These are phyloP conservation scores for Mustela lutreola DNA, from an alignment of 2,113 vertebrate species.

Conservation along the genomic window DNA sequence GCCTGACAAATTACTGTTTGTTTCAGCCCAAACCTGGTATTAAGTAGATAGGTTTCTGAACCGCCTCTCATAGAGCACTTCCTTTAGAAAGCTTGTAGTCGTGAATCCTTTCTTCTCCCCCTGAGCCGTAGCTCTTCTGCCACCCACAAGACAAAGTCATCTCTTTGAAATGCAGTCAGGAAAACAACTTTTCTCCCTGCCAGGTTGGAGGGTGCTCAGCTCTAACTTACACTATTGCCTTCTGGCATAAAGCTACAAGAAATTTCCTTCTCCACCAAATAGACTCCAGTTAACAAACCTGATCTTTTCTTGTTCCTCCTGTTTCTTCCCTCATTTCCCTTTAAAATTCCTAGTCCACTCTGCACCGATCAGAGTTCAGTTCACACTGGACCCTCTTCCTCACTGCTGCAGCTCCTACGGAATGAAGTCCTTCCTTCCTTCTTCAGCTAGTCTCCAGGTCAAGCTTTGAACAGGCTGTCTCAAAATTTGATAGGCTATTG, in stretches of 20 bases:
- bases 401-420: neutral
- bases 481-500: neutral
- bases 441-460: neutral
- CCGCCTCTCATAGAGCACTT: neutral
- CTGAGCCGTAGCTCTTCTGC: neutral
- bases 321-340: neutral
- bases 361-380: neutral
- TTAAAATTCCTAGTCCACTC: neutral
- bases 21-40: neutral
- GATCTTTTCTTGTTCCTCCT: neutral
- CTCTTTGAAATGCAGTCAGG: neutral
- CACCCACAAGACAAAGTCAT: neutral
- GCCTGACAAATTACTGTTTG: neutral
- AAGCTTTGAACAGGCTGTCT: neutral
- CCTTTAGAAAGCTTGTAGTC: neutral
- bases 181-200: neutral
- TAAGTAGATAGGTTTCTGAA: neutral
- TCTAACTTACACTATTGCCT: neutral
- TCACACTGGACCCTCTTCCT: neutral
- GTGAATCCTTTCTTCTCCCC: neutral
- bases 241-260: neutral
- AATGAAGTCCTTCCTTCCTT: neutral
- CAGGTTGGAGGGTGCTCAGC: neutral
- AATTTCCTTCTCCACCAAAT: neutral
- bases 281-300: neutral